Base-by-base conservation (phyloP, 2,113 vertebrate genomes). In the Pseudopodoces humilis region DNA sequence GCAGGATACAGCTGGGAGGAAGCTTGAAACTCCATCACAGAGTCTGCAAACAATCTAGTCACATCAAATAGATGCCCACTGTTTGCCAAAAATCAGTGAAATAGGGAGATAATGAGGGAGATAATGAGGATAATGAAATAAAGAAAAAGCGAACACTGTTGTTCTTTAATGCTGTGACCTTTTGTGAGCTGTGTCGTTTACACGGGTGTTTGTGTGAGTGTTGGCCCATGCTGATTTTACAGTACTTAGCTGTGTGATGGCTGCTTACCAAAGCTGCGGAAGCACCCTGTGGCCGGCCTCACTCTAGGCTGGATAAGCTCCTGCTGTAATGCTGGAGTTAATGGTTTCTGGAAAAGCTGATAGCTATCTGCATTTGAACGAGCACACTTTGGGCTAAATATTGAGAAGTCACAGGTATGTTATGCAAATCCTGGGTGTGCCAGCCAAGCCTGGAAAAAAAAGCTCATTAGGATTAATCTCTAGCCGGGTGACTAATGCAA, bases 321-420 rank as follows among this genome's bases (percentile, higher is more conserved):
- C 97, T 97, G 90, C 93, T 88, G 92, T 90, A 97, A 98, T 92
- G 65, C 88, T 44, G 49, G 83, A 95, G 94, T 97, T 98, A 97
- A 98, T 97, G 91, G 83, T 96, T 98, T 97, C 95, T 97, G 95
- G 96, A 97, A 98, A 63, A 97, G 95, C 41, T 62, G 91, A 70
- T 96, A 91, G 93, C 97, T 96, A 44, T 96, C 96, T 95, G 95
- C 95, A 63, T 96, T 96, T 88, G 89, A 97, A 92, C 6, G 10
- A 92, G 82, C 72, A 86, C 90, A 92, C 94, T 97, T 96, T 83
- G 96, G 96, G 79, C 96, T 94, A 96, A 97, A 97, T 95, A 95
- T 96, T 98, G 96, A 98, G 96, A 97, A 98, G 97, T 97, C 71
- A 12, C 90, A 97, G 97, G 97, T 98, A 98, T 97, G 97, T 91